phyloP scores from a whole-genome alignment of 2,797 vertebrate species.

The Amniataba percoides region DNA sequence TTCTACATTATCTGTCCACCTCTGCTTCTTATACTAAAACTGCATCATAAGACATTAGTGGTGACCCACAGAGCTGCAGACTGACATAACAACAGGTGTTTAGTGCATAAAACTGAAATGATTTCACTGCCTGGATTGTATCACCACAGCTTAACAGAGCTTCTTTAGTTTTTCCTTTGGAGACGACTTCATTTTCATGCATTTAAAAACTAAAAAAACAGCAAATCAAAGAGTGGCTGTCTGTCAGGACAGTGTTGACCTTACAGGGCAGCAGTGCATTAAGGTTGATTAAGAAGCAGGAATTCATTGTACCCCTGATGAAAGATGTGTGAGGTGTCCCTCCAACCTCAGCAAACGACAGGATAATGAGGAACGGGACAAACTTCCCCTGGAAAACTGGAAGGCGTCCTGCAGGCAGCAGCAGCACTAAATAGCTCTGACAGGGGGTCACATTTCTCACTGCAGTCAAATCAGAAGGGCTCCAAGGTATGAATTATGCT shows the following conservation, averaged over 20 bases:
- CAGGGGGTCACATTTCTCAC: constrained; percentile 71
- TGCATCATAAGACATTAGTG: not conserved
- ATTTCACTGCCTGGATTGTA: constrained; percentile 1
- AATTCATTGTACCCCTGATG: constrained; percentile 53
- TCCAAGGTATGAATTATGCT: constrained; percentile 52
- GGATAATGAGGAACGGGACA: constrained; percentile 60
- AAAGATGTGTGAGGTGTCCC: constrained; percentile 41
- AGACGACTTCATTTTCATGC: not conserved
- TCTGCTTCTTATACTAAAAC: not conserved
- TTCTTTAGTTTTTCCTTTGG: not conserved
- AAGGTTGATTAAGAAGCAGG: constrained; percentile 61
- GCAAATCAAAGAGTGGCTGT: not conserved
- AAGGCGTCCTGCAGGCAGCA: constrained; percentile 57
- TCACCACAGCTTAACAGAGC: not conserved
- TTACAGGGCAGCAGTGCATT: constrained; percentile 38
- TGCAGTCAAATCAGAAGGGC: constrained; percentile 58
- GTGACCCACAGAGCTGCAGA: not conserved
- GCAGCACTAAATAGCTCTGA: constrained; percentile 62
- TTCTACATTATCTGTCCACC: too few species aligned
- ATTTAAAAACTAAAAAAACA: not conserved
- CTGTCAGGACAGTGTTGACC: constrained; percentile 21
- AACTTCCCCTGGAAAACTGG: constrained; percentile 71
- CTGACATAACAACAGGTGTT: not conserved
- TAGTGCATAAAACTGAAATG: too few species aligned
- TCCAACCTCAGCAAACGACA: constrained; percentile 3